phyloP scores from a whole-genome alignment of 1,140 invertebrate species.

The Eufriesea mexicana region DNA sequence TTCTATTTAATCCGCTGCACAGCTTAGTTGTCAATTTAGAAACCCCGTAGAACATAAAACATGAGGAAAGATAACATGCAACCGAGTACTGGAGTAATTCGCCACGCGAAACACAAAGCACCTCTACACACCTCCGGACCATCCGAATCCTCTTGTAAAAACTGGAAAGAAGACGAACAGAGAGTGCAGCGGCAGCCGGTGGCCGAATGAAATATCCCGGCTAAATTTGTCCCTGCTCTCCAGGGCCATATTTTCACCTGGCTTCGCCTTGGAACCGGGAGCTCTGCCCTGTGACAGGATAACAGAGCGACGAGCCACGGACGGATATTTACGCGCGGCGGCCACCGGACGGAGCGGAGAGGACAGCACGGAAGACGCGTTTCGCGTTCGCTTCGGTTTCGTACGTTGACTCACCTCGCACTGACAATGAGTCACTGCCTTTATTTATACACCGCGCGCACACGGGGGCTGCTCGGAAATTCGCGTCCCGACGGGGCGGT shows the following conservation, averaged over 20 bases:
- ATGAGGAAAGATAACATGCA: too few relatives aligned
- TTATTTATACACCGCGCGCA: conserved; percentile 67
- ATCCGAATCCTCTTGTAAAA: not conserved
- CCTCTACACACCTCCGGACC: not conserved
- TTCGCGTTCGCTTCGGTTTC: conserved; percentile 52
- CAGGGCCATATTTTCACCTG: conserved; percentile 54
- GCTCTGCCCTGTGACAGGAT: conserved; percentile 51
- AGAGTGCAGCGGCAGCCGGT: not conserved
- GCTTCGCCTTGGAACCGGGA: conserved; percentile 1
- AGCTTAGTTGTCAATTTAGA: too few relatives aligned
- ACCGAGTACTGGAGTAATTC: too few relatives aligned
- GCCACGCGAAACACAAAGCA: too few relatives aligned
- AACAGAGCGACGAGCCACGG: conserved; percentile 44
- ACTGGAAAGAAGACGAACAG: not conserved
- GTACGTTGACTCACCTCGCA: conserved; percentile 71
- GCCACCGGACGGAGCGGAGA: conserved; percentile 18
- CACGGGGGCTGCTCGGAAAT: not conserved
- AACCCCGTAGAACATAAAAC: too few relatives aligned
- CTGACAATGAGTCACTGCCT: conserved; percentile 70
- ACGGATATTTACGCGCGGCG: conserved; percentile 62
- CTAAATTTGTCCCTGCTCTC: conserved; percentile 30
- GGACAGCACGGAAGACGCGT: conserved; percentile 44
- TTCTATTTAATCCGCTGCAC: too few relatives aligned
- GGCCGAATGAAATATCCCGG: conserved; percentile 32
- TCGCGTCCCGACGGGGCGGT: not conserved